Conservation (phyloP, 2,888 invertebrate genomes). For the Elmis aenea region DNA sequence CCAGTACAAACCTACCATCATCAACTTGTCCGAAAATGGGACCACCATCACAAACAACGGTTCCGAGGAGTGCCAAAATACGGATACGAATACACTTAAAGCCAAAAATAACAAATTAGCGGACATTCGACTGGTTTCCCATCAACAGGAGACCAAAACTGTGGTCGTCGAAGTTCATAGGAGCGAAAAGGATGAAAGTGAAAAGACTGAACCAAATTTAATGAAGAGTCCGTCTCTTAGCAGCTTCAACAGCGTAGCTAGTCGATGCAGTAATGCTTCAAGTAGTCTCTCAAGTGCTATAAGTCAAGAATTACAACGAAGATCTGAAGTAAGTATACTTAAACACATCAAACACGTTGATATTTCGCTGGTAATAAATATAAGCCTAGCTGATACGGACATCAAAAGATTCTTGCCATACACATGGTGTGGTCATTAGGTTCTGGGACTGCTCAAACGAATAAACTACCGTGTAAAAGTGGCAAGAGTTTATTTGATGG, state of each 20-base stretch:
- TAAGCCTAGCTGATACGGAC: too few relatives aligned
- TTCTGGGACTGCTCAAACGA: too few relatives aligned
- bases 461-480: too few relatives aligned
- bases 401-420: too few relatives aligned
- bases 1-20: slow-evolving; percentile 66
- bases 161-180: slow-evolving; percentile 75
- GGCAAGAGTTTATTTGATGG: too few relatives aligned
- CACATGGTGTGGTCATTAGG: too few relatives aligned
- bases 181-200: slow-evolving; percentile 42
- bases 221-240: slow-evolving; percentile 42
- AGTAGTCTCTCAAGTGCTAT: slow-evolving; percentile 64
- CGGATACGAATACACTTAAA: slow-evolving; percentile 41
- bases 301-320: slow-evolving; percentile 62
- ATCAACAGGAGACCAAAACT: slow-evolving; percentile 56
- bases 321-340: slow-evolving; percentile 61
- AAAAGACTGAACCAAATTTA: slow-evolving; percentile 30
- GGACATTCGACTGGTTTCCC: slow-evolving; percentile 45
- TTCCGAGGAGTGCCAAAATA: slow-evolving; percentile 40
- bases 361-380: too few relatives aligned
- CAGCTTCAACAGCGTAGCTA: slow-evolving; percentile 40
- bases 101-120: slow-evolving; percentile 37
- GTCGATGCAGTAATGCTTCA: slow-evolving; percentile 42
- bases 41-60: slow-evolving; percentile 62
- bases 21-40: slow-evolving; percentile 66
- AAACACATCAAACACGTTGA: too few relatives aligned